Evolutionary conservation across 2,113 vertebrate species (phyloP), one percentile per base, ranked within the genome.

Genomic region (Cygnus buccinator): DNA sequence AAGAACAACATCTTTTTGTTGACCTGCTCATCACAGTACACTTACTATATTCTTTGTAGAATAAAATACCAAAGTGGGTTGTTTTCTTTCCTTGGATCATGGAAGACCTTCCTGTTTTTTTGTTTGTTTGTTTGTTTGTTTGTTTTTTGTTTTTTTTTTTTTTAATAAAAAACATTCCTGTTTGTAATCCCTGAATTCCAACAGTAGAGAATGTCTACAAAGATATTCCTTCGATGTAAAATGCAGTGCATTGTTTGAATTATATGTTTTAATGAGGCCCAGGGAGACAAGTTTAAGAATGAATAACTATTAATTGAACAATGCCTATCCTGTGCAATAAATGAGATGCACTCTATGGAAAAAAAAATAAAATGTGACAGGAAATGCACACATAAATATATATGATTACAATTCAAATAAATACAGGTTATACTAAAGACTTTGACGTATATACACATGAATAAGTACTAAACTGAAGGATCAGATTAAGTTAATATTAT

Each of bases 31-130:
- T 86, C 59, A 80, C 25, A 83, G 16, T 23, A 37, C 0, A 0
- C 1, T 48, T 29, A 37, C 18, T 61, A 41, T 57, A 17, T 37
- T 90, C 22, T 76, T 89, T 61, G 10, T 13, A 61, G 11, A 29
- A 65, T 6, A 48, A 85, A 82, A 78, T n/a, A 37, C 2, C 4
- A 37, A 0, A 25, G 14, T 10, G 0, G 0, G 3, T 31, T 88
- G 44, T 71, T 90, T 94, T 67, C 39, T 92, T 92, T 90, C 25
- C 59, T 50, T 88, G n/a, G 33, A 52, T 74, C 55, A 28, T 3
- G 52, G 31, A 54, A 80, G 28, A 86, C 4, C 17, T 83, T 66
- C 16, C 20, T 39, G 39, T 39, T 39, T 39, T 9, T 41, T 41
- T 41, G 41, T 41, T 41, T 41, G 41, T 41, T 41, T 39, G 37